Percentiles rank a stretch among this genome's conserved stretches.
Conservation (phyloP, 2,888 invertebrate genomes). For the Leucoptera coffeella region DNA sequence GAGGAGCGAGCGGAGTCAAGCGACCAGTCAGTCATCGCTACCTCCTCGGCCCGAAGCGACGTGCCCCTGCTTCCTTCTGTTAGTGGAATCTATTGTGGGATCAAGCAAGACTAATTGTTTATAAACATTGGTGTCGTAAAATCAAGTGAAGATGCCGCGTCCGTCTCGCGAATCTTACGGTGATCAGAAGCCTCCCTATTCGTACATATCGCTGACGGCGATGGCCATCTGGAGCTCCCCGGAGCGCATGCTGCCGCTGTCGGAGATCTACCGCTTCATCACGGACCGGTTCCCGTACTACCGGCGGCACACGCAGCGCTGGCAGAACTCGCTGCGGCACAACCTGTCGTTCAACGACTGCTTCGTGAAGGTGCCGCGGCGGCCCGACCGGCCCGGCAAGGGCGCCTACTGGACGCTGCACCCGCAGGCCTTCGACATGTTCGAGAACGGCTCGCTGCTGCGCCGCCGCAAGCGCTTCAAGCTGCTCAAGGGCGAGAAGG, state of each 20-base stretch:
- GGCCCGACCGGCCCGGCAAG: slow-evolving; percentile 74
- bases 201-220: slow-evolving; percentile 91
- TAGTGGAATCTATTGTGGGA: too few relatives aligned
- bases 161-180: slow-evolving; percentile 92
- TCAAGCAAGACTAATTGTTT: too few relatives aligned
- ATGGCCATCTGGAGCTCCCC: slow-evolving; percentile 96
- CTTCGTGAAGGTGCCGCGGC: slow-evolving; percentile 69
- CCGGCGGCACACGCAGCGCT: slow-evolving; percentile 73
- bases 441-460: slow-evolving; percentile 75
- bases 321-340: slow-evolving; percentile 68
- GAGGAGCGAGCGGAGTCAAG: too few relatives aligned
- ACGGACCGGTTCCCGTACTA: slow-evolving; percentile 86
- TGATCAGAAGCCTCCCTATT: slow-evolving; percentile 95
- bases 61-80: slow-evolving; percentile 19
- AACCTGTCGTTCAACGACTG: slow-evolving; percentile 80
- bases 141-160: slow-evolving; percentile 72
- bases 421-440: slow-evolving; percentile 75
- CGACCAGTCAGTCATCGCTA: too few relatives aligned
- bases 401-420: slow-evolving; percentile 84
- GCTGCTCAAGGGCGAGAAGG: slow-evolving; percentile 61
- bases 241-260: slow-evolving; percentile 83
- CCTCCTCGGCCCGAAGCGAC: slow-evolving; percentile 33
- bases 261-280: slow-evolving; percentile 79
- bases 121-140: slow-evolving; percentile 16
- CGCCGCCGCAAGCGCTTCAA: slow-evolving; percentile 79